Evolutionary conservation across 2,888 invertebrate genomes (phyloP).

Genomic region (Diloba caeruleocephala): DNA sequence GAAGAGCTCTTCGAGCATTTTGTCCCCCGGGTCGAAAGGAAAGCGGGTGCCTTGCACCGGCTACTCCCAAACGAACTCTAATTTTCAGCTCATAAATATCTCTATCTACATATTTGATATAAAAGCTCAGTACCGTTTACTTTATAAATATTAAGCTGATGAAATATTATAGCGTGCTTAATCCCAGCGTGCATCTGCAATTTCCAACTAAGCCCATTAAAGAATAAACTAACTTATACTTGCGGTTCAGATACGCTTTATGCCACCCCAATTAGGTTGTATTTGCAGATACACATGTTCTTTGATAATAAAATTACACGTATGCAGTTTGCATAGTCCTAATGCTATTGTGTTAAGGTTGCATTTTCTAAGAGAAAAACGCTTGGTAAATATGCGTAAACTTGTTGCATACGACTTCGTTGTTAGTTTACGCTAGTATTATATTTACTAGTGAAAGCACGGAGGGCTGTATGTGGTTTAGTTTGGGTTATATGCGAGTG

Average conservation of each 20-base stretch:
- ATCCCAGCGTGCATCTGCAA: slow-evolving; percentile 53
- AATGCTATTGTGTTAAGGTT: slow-evolving; percentile 5
- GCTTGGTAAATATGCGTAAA: slow-evolving; percentile 9
- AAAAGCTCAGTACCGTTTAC: slow-evolving; percentile 30
- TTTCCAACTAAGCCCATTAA: slow-evolving; percentile 51
- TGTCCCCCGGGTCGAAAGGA: too few species aligned
- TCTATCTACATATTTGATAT: slow-evolving; percentile 21
- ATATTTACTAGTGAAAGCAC: slow-evolving; percentile 22
- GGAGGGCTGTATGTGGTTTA: slow-evolving; percentile 9
- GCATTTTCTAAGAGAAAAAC: slow-evolving; percentile 2
- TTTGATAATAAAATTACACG: neutral
- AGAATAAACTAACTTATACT: slow-evolving; percentile 33
- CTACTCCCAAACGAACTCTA: neutral
- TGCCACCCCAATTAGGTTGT: slow-evolving; percentile 7
- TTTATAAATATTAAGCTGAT: slow-evolving; percentile 39
- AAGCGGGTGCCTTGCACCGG: too few species aligned
- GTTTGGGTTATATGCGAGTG: slow-evolving; percentile 2
- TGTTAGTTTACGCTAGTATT: slow-evolving; percentile 30
- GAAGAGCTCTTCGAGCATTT: too few species aligned
- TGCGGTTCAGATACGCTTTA: slow-evolving; percentile 13
- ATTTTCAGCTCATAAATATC: slow-evolving; percentile 37
- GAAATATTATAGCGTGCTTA: slow-evolving; percentile 50
- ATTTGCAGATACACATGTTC: slow-evolving; percentile 5
- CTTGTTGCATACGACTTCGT: slow-evolving; percentile 50
- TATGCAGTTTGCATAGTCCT: slow-evolving; percentile 14